Base-by-base conservation (phyloP, 2,888 invertebrate genomes). In the Sinotaia quadrata region DNA sequence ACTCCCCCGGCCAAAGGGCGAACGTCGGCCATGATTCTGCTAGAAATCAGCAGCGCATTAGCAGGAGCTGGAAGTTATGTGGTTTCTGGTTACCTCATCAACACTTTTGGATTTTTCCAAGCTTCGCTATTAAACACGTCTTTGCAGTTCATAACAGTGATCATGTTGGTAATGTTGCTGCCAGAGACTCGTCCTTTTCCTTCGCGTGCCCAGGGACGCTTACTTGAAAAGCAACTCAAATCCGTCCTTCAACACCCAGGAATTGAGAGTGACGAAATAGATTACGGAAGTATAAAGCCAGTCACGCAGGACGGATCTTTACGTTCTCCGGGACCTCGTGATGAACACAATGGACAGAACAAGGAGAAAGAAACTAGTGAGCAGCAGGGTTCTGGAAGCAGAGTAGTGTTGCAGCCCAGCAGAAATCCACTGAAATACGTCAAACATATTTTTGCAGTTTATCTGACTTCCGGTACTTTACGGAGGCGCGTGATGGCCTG, bases 161-260 rank as follows among this genome's bases (percentile, higher is more conserved):
- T n/a, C n/a, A n/a, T n/a, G n/a, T n/a, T n/a, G n/a, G n/a, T n/a
- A n/a, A n/a, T n/a, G n/a, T n/a, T n/a, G n/a, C n/a, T n/a, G n/a
- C n/a, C n/a, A n/a, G n/a, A n/a, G n/a, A 18, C 3, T 69, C 2
- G 29, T 69, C 3, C 60, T 18, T 36, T 7, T 72, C 18, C 33
- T 69, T 21, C 60, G 71, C n/a, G 60, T 75, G 15, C 77, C 75
- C 4, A 75, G 75, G 58, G 73, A 69, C 15, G 72, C n/a, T n/a
- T n/a, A n/a, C n/a, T n/a, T n/a, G n/a, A n/a, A n/a, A n/a, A n/a
- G n/a, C n/a, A n/a, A n/a, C n/a, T n/a, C n/a, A n/a, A n/a, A n/a
- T n/a, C n/a, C n/a, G n/a, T n/a, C n/a, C n/a, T n/a, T n/a, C n/a
- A n/a, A n/a, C n/a, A n/a, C n/a, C n/a, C n/a, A n/a, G n/a, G n/a